Conservation (phyloP, 2,797 vertebrate genomes). For the Psittacula derbiana region DNA sequence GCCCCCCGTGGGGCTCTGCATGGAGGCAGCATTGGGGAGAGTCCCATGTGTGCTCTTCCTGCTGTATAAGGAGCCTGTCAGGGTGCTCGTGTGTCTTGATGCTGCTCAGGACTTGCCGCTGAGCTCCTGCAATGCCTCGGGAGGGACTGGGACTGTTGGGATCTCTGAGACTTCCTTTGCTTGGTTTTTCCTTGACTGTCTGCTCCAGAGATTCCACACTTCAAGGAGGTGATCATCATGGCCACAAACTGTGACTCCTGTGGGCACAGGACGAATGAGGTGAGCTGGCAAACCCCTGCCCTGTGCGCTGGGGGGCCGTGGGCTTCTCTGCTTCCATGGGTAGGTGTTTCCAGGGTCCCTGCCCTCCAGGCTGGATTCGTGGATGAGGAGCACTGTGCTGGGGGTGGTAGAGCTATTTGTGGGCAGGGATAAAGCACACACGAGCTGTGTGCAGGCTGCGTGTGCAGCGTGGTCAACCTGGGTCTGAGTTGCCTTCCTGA, state of each 20-base stretch:
- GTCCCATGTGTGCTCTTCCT: background rate
- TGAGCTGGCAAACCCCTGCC: background rate
- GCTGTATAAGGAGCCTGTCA: background rate
- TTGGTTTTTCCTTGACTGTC: slow-evolving; percentile 61
- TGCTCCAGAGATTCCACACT: slow-evolving; percentile 90
- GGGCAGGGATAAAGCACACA: background rate
- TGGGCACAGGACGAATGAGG: slow-evolving; percentile 94
- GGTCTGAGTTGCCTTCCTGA: background rate
- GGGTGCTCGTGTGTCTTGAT: too few species aligned
- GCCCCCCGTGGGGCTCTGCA: background rate
- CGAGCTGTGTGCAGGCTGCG: rapidly evolving
- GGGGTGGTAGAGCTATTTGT: too few species aligned
- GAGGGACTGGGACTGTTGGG: background rate
- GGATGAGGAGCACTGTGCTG: background rate
- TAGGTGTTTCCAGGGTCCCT: background rate
- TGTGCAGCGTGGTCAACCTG: background rate
- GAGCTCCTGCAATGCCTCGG: rapidly evolving
- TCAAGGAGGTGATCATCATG: slow-evolving; percentile 98
- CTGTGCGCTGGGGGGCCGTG: background rate
- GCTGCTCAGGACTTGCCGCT: rapidly evolving
- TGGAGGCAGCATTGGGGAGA: background rate
- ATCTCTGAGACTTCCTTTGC: background rate
- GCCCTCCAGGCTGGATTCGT: background rate
- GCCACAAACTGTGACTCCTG: slow-evolving; percentile 93
- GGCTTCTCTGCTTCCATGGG: rapidly evolving